These are phyloP conservation scores for Phoenicopterus ruber DNA, from an alignment of 2,113 vertebrate species.

Conservation along the genomic window DNA sequence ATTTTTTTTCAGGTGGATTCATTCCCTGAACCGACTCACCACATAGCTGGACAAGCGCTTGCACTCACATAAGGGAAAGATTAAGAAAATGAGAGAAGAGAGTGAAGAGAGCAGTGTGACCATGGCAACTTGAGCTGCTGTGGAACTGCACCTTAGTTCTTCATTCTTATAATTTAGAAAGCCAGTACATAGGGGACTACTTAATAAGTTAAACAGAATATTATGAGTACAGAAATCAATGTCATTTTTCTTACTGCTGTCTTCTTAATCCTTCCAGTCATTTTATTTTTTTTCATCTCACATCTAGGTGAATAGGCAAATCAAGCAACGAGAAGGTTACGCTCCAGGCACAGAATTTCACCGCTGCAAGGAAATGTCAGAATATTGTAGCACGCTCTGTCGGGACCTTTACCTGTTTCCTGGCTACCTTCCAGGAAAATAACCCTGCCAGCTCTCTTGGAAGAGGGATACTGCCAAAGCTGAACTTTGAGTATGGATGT, in stretches of 20 bases:
- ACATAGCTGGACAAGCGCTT: neutral
- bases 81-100: neutral
- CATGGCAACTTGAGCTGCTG: neutral
- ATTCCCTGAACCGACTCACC: neutral
- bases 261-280: neutral
- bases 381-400: constrained; percentile 95
- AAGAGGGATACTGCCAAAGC: constrained; percentile 8
- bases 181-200: neutral
- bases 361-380: constrained; percentile 98
- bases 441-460: neutral
- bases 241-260: neutral
- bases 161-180: neutral
- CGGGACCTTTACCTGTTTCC: constrained; percentile 93
- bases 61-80: neutral
- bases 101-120: neutral
- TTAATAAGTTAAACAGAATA: neutral
- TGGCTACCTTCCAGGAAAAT: constrained; percentile 72
- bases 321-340: constrained; percentile 92
- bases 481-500: neutral
- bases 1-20: neutral
- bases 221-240: neutral
- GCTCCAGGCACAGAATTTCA: constrained; percentile 93
- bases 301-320: constrained; percentile 85
- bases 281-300: neutral
- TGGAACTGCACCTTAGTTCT: neutral